Evolutionary conservation across 2,888 invertebrate species (phyloP).

Genomic region (Neoaliturus tenellus): DNA sequence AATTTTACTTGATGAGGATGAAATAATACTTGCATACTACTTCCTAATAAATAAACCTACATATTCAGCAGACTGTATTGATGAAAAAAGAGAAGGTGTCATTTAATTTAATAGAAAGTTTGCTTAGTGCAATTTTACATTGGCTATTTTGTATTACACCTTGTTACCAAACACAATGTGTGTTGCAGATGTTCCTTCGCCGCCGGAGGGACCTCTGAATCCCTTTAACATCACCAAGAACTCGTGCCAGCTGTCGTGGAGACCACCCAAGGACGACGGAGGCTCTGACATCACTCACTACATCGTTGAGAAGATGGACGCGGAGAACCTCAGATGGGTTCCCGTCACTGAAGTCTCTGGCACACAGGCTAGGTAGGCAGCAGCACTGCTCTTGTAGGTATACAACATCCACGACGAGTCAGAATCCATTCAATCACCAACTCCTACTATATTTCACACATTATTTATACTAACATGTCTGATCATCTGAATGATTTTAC

Average conservation of each 20-base stretch:
- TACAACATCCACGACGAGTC: too few relatives aligned
- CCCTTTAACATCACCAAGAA: constrained; percentile 93
- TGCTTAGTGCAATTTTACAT: too few relatives aligned
- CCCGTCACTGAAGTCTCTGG: constrained; percentile 93
- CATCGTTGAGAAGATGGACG: constrained; percentile 97
- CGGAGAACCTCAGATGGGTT: constrained; percentile 95
- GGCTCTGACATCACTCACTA: constrained; percentile 95
- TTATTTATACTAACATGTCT: too few relatives aligned
- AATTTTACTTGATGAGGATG: too few relatives aligned
- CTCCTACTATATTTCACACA: background rate
- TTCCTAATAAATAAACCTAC: too few relatives aligned
- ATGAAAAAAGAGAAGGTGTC: too few relatives aligned
- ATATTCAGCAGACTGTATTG: too few relatives aligned
- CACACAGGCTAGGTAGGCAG: constrained; percentile 79
- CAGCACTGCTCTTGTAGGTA: too few relatives aligned
- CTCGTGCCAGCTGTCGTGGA: constrained; percentile 89
- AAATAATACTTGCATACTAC: too few relatives aligned
- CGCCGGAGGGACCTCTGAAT: constrained; percentile 94
- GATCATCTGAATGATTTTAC: too few relatives aligned
- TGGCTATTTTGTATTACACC: too few relatives aligned
- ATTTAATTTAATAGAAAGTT: too few relatives aligned
- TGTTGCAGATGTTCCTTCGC: constrained; percentile 82
- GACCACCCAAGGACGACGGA: constrained; percentile 95
- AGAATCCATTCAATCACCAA: background rate
- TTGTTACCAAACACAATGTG: constrained; percentile 58